Conservation (phyloP, 2,797 vertebrate genomes). For the Acanthurus tractus region DNA sequence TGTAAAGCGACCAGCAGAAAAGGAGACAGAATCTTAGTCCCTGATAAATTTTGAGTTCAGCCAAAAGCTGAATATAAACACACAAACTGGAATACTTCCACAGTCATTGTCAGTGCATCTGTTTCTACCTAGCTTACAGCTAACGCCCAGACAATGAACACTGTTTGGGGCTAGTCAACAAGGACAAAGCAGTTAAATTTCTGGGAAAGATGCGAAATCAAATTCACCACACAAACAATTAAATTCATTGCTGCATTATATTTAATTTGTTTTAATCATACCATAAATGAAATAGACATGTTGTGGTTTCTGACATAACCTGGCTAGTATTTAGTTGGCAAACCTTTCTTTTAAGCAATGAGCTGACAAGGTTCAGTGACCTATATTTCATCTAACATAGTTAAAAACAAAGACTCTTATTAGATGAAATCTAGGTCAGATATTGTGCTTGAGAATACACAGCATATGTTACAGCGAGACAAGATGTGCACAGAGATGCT, state of each 20-base stretch:
- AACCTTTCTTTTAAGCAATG: neutral
- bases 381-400: constrained; percentile 42
- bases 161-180: neutral
- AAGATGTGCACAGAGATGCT: constrained; percentile 58
- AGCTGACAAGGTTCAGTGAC: constrained; percentile 1
- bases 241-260: neutral
- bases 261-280: neutral
- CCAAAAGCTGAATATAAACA: neutral
- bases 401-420: constrained; percentile 46
- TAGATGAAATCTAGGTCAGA: constrained; percentile 70
- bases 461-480: constrained; percentile 34
- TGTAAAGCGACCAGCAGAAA: neutral
- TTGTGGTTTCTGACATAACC: neutral
- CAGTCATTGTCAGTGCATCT: neutral
- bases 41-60: neutral
- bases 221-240: neutral
- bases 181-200: neutral
- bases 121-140: neutral
- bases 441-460: constrained; percentile 43
- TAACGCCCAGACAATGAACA: neutral
- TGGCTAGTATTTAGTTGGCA: neutral
- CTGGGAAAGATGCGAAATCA: neutral
- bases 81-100: neutral
- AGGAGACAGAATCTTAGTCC: neutral
- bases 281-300: neutral